These are phyloP conservation scores for Hemaris fuciformis DNA, from an alignment of 2,888 invertebrate species.

Conservation along the genomic window DNA sequence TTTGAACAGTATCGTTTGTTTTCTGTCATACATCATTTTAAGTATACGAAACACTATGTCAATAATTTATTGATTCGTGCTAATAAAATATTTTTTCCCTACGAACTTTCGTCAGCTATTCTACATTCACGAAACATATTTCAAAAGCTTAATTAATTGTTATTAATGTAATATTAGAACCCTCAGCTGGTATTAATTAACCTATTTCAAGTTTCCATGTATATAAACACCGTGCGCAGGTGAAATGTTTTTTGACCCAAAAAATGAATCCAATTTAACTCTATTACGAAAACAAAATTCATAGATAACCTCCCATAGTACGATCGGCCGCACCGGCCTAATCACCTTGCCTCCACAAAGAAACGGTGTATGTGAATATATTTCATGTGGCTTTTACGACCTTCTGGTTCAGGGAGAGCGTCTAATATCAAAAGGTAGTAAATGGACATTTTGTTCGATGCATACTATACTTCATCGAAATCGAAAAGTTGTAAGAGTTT, in stretches of 20 bases:
- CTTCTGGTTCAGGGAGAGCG: not conserved
- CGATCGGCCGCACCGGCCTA: not conserved
- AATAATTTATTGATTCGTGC: too few species aligned
- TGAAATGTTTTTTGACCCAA: constrained; percentile 1
- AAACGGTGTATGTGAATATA: not conserved
- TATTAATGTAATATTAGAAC: not conserved
- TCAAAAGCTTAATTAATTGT: not conserved
- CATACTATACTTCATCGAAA: not conserved
- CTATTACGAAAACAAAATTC: not conserved
- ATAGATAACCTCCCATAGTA: not conserved
- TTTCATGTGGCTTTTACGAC: not conserved
- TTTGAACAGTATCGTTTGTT: too few species aligned
- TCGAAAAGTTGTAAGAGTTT: not conserved
- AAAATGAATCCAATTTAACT: not conserved
- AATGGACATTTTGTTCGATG: not conserved
- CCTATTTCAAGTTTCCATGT: not conserved
- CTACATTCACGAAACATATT: too few species aligned
- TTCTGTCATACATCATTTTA: too few species aligned
- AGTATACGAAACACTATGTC: too few species aligned
- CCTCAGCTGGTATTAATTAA: not conserved
- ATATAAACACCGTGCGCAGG: constrained; percentile 3
- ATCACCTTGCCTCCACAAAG: not conserved
- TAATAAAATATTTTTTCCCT: too few species aligned
- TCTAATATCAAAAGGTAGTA: not conserved
- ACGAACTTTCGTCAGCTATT: too few species aligned